Percentiles rank a stretch among this genome's conserved stretches.
Conservation (phyloP, 53 echinoderm and acorn worm genomes). For the Echinometra lucunter region DNA sequence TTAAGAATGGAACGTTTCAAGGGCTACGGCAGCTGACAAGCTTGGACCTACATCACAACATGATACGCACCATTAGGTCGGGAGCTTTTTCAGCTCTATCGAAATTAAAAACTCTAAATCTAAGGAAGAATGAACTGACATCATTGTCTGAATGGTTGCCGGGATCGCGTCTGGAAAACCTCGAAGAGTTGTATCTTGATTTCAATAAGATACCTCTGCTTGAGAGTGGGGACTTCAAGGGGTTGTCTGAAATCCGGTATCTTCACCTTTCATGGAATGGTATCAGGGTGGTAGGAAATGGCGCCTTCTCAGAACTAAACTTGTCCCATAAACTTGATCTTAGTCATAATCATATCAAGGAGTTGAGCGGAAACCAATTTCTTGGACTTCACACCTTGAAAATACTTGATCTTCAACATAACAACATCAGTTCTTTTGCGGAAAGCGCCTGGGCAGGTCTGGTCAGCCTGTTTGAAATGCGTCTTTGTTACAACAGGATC, state of each 20-base stretch:
- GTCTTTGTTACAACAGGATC: neutral
- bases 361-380: neutral
- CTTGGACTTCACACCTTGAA: neutral
- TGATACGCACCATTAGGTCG: neutral
- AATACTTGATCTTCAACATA: neutral
- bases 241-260: neutral
- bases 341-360: neutral
- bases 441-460: neutral
- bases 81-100: neutral
- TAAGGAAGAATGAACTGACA: neutral
- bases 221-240: neutral
- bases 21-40: neutral
- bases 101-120: neutral
- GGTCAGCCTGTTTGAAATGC: neutral
- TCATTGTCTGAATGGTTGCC: neutral
- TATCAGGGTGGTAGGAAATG: neutral
- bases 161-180: neutral
- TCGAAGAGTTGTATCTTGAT: neutral
- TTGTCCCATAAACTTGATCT: neutral
- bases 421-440: neutral
- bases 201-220: neutral
- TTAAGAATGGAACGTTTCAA: neutral
- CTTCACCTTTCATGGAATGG: neutral
- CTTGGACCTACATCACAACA: neutral
- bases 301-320: neutral